Conservation (phyloP, 2,797 vertebrate genomes). For the Pygocentrus nattereri region DNA sequence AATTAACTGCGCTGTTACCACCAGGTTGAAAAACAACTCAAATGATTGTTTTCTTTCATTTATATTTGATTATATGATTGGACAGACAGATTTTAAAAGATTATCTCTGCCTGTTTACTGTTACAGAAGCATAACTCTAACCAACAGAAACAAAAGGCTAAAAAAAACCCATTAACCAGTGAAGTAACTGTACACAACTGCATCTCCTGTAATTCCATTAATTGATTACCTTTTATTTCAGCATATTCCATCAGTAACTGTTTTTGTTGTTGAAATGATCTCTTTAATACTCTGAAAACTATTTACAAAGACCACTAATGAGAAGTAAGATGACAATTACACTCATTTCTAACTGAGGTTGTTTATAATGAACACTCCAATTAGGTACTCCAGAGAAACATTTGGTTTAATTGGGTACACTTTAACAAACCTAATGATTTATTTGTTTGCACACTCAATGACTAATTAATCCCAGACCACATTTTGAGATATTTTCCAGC, state of each 20-base stretch:
- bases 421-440: conserved; percentile 35
- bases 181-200: too few relatives aligned
- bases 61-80: too few relatives aligned
- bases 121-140: too few relatives aligned
- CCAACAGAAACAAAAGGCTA: too few relatives aligned
- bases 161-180: too few relatives aligned
- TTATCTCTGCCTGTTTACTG: too few relatives aligned
- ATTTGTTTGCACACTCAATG: conserved; percentile 37
- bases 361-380: conserved; percentile 31
- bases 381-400: conserved; percentile 26
- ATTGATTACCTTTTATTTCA: too few relatives aligned
- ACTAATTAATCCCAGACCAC: conserved; percentile 54
- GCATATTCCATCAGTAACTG: background rate
- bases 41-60: too few relatives aligned
- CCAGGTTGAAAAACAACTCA: too few relatives aligned
- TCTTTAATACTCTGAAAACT: background rate
- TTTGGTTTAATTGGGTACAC: conserved; percentile 24
- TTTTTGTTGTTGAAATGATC: background rate
- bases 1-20: too few relatives aligned
- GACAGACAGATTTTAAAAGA: too few relatives aligned
- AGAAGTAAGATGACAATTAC: background rate
- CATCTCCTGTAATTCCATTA: too few relatives aligned
- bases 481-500: conserved; percentile 1
- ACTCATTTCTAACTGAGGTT: background rate
- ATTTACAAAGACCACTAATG: background rate